Conservation (phyloP, 2,797 vertebrate genomes). For the Sylvilagus floridanus region DNA sequence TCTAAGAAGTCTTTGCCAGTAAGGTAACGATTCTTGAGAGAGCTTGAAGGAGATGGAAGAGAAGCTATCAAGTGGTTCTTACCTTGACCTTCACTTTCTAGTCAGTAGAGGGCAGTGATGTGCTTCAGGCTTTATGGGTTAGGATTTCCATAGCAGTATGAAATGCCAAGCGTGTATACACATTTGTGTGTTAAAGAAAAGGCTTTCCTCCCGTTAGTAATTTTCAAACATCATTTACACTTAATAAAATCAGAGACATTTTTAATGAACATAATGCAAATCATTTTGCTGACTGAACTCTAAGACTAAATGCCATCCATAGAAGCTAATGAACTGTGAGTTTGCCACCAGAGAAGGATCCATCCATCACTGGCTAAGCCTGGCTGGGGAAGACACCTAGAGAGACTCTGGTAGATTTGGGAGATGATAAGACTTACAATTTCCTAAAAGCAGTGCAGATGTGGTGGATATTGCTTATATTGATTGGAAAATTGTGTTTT, state of each 20-base stretch:
- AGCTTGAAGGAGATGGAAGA: background rate
- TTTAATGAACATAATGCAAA: background rate
- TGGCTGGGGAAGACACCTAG: conserved; percentile 93
- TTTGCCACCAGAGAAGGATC: conserved; percentile 92
- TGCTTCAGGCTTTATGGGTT: background rate
- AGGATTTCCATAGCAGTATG: background rate
- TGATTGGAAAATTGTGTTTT: background rate
- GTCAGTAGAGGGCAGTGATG: background rate
- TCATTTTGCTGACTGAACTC: background rate
- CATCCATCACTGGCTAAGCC: conserved; percentile 93
- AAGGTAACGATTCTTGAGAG: conserved; percentile 90
- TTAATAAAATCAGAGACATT: conserved; percentile 45
- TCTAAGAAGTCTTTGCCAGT: no score
- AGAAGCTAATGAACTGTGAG: conserved; percentile 59
- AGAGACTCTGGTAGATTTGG: conserved; percentile 90
- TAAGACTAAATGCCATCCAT: background rate
- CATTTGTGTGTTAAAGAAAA: background rate
- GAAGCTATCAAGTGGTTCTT: background rate
- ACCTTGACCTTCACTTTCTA: background rate
- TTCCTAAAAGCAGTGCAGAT: conserved; percentile 94
- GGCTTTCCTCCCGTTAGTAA: background rate
- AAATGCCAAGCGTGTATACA: background rate
- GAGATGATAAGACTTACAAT: conserved; percentile 89
- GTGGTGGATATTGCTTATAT: background rate
- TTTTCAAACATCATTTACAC: conserved; percentile 25